phyloP scores from a whole-genome alignment of 2,888 invertebrate species.

The Petrophora chlorosata region DNA sequence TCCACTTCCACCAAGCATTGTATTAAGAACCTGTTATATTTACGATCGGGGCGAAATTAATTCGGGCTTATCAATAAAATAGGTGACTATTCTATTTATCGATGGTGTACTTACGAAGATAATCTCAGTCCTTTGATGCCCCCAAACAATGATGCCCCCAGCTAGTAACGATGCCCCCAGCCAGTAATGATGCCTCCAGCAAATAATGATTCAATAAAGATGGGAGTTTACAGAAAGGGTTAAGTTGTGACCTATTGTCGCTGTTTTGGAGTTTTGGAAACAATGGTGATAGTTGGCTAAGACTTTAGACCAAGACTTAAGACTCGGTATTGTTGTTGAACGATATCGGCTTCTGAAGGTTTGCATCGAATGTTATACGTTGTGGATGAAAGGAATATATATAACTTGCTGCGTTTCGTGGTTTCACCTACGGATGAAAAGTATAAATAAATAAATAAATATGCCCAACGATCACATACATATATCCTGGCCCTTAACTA shows the following conservation, averaged over 20 bases:
- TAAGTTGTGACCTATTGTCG: not conserved
- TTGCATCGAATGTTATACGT: too few species aligned
- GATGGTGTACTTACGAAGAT: slow-evolving; percentile 17
- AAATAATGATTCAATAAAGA: slow-evolving; percentile 6
- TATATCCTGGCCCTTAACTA: too few species aligned
- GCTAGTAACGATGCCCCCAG: slow-evolving; percentile 3
- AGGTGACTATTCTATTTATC: slow-evolving; percentile 19
- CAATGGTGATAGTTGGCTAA: too few species aligned
- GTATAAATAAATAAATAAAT: too few species aligned
- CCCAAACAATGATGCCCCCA: slow-evolving; percentile 3
- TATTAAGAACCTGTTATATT: slow-evolving; percentile 42
- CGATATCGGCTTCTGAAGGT: too few species aligned
- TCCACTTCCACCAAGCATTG: slow-evolving; percentile 15
- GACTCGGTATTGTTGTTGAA: too few species aligned
- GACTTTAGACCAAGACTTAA: too few species aligned
- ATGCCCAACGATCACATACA: too few species aligned
- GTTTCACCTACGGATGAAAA: too few species aligned
- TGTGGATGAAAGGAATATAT: too few species aligned
- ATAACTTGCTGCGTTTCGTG: too few species aligned
- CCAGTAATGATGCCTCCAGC: slow-evolving; percentile 1
- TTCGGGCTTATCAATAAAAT: slow-evolving; percentile 42
- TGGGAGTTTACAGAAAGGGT: slow-evolving; percentile 1
- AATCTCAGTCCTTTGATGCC: slow-evolving; percentile 8
- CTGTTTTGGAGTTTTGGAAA: not conserved
- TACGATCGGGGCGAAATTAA: slow-evolving; percentile 48